A percentile compares a stretch with the other conserved stretches of the same genome.
Evolutionary conservation across 2,797 vertebrate species (phyloP).

Genomic region (Cirrhinus molitorella): DNA sequence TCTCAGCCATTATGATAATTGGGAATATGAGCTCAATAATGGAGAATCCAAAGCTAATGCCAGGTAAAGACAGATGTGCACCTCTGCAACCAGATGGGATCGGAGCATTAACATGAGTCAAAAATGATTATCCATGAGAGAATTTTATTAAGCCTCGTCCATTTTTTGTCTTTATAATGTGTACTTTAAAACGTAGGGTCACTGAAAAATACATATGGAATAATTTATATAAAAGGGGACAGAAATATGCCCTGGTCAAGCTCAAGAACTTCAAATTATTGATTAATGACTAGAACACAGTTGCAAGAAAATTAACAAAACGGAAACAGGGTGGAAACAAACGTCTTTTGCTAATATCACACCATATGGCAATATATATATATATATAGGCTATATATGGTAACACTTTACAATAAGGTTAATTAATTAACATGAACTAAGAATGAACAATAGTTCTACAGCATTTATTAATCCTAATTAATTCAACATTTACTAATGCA

Average conservation of each 20-base stretch:
- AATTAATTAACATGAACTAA: no score
- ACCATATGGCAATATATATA: no score
- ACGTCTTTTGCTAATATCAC: background rate
- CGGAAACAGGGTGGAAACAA: background rate
- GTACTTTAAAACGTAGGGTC: background rate
- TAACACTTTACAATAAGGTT: no score
- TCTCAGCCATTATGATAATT: constrained; percentile 61
- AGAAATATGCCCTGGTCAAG: background rate
- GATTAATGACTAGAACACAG: background rate
- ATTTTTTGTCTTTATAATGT: constrained; percentile 13
- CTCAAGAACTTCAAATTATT: background rate
- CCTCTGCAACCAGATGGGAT: constrained; percentile 40
- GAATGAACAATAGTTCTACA: no score
- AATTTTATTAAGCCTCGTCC: background rate
- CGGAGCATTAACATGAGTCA: constrained; percentile 39
- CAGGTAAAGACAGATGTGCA: constrained; percentile 50
- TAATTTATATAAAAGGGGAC: no score
- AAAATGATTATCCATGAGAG: constrained; percentile 18
- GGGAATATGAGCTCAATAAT: constrained; percentile 63
- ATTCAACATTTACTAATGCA: no score
- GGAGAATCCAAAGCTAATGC: constrained; percentile 54
- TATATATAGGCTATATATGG: no score
- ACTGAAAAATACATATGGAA: no score
- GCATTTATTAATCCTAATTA: no score
- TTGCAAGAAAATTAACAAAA: background rate